These are phyloP conservation scores for Hypena proboscidalis DNA, from an alignment of 2,888 invertebrate species.

Conservation along the genomic window DNA sequence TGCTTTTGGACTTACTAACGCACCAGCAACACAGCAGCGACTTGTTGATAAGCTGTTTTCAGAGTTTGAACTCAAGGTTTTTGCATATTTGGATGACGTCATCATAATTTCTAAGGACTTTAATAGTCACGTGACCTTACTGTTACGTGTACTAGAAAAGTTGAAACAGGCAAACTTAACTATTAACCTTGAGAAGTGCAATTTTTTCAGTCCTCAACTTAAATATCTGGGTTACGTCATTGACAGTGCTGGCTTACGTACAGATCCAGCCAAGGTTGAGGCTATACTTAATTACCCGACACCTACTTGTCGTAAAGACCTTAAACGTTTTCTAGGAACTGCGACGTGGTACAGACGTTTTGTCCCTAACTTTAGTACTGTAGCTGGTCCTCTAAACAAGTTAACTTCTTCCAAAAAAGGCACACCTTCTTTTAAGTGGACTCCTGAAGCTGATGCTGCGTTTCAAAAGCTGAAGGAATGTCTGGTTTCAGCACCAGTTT, in stretches of 20 bases:
- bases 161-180: conserved; percentile 27
- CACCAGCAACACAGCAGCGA: too few relatives aligned
- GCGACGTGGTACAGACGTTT: too few relatives aligned
- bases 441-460: too few relatives aligned
- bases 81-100: too few relatives aligned
- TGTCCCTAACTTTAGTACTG: conserved; percentile 37
- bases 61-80: conserved; percentile 32
- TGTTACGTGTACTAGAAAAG: conserved; percentile 26
- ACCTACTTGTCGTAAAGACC: conserved; percentile 27
- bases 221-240: conserved; percentile 42
- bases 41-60: too few relatives aligned
- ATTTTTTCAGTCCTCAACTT: conserved; percentile 18
- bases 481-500: conserved; percentile 15
- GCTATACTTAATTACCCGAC: conserved; percentile 36
- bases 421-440: conserved; percentile 32
- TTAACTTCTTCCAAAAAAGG: conserved; percentile 33
- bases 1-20: too few relatives aligned
- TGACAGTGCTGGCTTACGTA: conserved; percentile 34
- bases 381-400: conserved; percentile 37
- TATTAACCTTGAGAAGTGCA: conserved; percentile 30
- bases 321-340: too few relatives aligned
- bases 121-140: conserved; percentile 33
- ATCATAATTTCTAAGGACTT: conserved; percentile 26
- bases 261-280: conserved; percentile 40
- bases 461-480: conserved; percentile 13